phyloP scores from a whole-genome alignment of 2,113 vertebrate species.

The Taxidea taxus region DNA sequence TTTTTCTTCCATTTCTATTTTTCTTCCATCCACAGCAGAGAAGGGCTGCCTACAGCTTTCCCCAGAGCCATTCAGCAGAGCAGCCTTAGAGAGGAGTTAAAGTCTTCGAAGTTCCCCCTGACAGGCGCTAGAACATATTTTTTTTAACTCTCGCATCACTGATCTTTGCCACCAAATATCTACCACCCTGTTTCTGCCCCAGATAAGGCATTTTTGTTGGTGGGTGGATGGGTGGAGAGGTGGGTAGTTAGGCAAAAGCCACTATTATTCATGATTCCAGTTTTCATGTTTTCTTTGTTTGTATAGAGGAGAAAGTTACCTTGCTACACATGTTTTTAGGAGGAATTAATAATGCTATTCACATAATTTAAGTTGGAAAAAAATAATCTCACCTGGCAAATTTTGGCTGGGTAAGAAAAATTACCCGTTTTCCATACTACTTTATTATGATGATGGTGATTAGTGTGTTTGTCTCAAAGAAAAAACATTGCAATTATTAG shows the following conservation, averaged over 20 bases:
- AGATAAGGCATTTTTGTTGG: neutral
- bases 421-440: neutral
- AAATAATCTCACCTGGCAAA: conserved; percentile 13
- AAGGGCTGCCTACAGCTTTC: conserved; percentile 42
- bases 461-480: neutral
- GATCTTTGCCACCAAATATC: conserved; percentile 21
- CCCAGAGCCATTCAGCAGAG: conserved; percentile 42
- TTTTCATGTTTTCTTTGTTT: neutral
- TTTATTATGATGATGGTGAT: neutral
- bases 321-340: neutral
- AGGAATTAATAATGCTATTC: conserved; percentile 12
- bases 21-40: conserved; percentile 26
- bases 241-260: neutral
- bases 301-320: neutral
- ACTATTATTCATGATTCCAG: neutral
- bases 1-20: conserved; percentile 63
- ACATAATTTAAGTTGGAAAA: conserved; percentile 17
- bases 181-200: neutral
- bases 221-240: neutral
- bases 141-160: neutral
- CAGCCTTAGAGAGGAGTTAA: conserved; percentile 51
- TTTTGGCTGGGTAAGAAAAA: neutral
- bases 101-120: conserved; percentile 44
- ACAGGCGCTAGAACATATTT: conserved; percentile 10
- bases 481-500: neutral